phyloP scores from a whole-genome alignment of 2,888 invertebrate species.

The Panopea generosa region DNA sequence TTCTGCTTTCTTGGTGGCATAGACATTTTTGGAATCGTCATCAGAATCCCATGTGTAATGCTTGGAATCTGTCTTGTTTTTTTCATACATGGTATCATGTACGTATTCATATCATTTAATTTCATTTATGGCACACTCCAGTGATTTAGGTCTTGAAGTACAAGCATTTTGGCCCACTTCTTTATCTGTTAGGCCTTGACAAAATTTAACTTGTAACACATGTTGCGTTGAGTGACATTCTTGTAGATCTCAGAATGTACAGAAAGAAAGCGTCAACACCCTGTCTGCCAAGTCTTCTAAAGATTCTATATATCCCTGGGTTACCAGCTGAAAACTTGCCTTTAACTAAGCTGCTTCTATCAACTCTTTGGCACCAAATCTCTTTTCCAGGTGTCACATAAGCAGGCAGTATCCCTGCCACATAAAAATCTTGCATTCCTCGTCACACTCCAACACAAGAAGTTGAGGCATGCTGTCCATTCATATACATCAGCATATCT shows the following conservation, averaged over 20 bases:
- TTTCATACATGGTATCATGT: neutral
- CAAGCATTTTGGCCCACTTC: neutral
- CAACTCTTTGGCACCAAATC: too few relatives aligned
- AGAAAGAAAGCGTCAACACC: neutral
- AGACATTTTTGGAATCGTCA: neutral
- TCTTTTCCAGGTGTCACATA: too few relatives aligned
- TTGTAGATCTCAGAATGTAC: neutral
- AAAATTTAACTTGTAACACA: neutral
- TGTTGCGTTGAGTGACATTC: neutral
- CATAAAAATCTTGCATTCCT: too few relatives aligned
- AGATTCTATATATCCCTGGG: too few relatives aligned
- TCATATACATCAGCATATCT: too few relatives aligned
- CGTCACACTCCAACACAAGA: too few relatives aligned
- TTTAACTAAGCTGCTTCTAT: too few relatives aligned
- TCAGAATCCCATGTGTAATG: neutral
- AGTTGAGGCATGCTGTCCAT: too few relatives aligned
- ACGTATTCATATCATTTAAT: neutral
- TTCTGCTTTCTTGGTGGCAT: neutral
- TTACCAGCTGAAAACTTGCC: too few relatives aligned
- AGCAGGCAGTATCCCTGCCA: too few relatives aligned
- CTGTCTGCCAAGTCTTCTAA: slow-evolving; percentile 4
- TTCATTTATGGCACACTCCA: neutral
- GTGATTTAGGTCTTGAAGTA: neutral
- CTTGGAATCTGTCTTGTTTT: too few relatives aligned
- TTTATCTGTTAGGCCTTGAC: slow-evolving; percentile 3